Conservation (phyloP, 2,113 vertebrate species). For the Rhinoderma darwinii region DNA sequence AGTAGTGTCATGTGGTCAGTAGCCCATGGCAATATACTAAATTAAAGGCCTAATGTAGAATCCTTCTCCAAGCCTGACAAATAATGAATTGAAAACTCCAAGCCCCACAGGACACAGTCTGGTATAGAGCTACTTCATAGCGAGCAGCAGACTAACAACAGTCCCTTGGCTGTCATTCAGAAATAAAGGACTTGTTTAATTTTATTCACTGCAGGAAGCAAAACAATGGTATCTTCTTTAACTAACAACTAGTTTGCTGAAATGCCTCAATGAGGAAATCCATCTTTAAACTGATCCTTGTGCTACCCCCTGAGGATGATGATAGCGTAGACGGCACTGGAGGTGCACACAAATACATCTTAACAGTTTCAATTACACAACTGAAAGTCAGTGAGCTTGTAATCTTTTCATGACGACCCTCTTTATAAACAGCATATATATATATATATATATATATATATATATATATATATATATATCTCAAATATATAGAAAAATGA, state of each 20-base stretch:
- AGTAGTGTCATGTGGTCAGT: constrained; percentile 75
- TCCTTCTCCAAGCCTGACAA: constrained; percentile 83
- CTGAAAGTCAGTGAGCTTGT: background rate
- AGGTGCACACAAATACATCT: constrained; percentile 14
- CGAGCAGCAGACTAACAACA: constrained; percentile 72
- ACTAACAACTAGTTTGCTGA: constrained; percentile 52
- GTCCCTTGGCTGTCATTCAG: constrained; percentile 76
- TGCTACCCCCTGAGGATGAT: constrained; percentile 21
- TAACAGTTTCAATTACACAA: background rate
- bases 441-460: background rate
- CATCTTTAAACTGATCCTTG: constrained; percentile 14
- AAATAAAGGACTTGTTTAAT: constrained; percentile 70
- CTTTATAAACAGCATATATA: background rate
- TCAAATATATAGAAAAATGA: background rate
- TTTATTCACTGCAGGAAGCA: constrained; percentile 70
- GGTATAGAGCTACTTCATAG: constrained; percentile 81
- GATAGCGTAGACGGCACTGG: rapidly evolving
- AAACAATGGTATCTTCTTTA: constrained; percentile 67
- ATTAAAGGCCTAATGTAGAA: constrained; percentile 91
- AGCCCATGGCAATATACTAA: constrained; percentile 88
- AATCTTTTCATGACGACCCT: background rate
- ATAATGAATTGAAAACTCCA: constrained; percentile 87
- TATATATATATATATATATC: background rate
- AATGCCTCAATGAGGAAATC: constrained; percentile 55
- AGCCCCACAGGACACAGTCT: constrained; percentile 75